phyloP scores from a whole-genome alignment of 2,113 vertebrate genomes.

The Scomber japonicus region DNA sequence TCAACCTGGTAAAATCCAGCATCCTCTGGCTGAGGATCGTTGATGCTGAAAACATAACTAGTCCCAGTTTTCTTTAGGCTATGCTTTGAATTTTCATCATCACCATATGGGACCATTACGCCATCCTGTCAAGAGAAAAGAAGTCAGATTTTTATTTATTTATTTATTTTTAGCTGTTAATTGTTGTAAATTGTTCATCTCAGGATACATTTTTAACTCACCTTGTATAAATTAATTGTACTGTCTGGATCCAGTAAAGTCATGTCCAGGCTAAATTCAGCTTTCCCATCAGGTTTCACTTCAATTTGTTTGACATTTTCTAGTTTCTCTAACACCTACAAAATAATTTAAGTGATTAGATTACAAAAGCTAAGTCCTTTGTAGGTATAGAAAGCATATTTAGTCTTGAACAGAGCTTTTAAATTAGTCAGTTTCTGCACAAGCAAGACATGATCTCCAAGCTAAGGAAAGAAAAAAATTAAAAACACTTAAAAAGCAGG shows the following conservation, averaged over 20 bases:
- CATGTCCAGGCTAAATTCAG: constrained; percentile 89
- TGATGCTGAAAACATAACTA: constrained; percentile 88
- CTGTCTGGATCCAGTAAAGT: constrained; percentile 84
- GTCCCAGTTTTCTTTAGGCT: constrained; percentile 83
- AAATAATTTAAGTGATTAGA: not conserved
- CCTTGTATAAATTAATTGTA: constrained; percentile 90
- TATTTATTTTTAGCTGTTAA: not conserved
- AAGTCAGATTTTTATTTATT: not conserved
- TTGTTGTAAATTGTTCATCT: not conserved
- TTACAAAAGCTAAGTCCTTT: not conserved
- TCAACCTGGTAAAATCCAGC: constrained; percentile 91
- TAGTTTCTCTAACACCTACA: constrained; percentile 85
- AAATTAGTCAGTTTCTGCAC: not conserved
- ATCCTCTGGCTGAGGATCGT: constrained; percentile 86
- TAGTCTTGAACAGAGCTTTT: not conserved
- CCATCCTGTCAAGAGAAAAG: constrained; percentile 85
- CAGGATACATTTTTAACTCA: constrained; percentile 71
- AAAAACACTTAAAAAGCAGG: not conserved
- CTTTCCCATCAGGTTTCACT: constrained; percentile 84
- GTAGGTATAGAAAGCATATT: not conserved
- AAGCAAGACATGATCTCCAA: not conserved
- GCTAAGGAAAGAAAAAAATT: not conserved
- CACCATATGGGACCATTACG: constrained; percentile 78
- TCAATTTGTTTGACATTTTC: constrained; percentile 86
- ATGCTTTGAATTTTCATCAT: constrained; percentile 81